These are phyloP conservation scores for Eustalomyia histrio DNA, from an alignment of 2,888 invertebrate genomes.

Conservation along the genomic window DNA sequence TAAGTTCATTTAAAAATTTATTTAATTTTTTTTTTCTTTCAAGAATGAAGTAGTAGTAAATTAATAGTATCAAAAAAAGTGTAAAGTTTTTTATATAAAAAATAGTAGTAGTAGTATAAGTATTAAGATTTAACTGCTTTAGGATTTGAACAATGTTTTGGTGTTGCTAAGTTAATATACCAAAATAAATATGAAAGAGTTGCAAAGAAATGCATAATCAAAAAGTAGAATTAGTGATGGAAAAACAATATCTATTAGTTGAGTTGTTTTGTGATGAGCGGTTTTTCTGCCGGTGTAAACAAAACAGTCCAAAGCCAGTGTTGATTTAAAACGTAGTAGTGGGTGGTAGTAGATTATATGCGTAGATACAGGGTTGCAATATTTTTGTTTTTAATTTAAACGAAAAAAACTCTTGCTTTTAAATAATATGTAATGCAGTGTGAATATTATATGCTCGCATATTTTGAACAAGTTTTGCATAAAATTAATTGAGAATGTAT, in stretches of 20 bases:
- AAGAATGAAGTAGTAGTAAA: conserved; percentile 63
- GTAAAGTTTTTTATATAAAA: conserved; percentile 53
- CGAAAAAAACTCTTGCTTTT: conserved; percentile 62
- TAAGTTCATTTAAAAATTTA: conserved; percentile 51
- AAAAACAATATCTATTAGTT: conserved; percentile 2
- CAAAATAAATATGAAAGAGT: neutral
- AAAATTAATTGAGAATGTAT: too few relatives aligned
- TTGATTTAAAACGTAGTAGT: conserved; percentile 4
- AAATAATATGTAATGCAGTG: neutral
- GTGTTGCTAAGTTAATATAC: conserved; percentile 3
- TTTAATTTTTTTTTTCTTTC: conserved; percentile 42
- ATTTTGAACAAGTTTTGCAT: too few relatives aligned
- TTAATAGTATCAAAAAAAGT: conserved; percentile 51
- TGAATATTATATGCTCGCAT: neutral
- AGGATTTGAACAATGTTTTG: conserved; percentile 42
- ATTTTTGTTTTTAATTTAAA: conserved; percentile 1
- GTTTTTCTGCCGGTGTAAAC: conserved; percentile 6
- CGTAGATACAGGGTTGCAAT: conserved; percentile 28
- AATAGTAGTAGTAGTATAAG: conserved; percentile 47
- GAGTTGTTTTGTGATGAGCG: conserved; percentile 3
- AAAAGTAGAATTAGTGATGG: neutral
- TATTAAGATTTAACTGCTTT: conserved; percentile 46
- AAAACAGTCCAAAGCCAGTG: conserved; percentile 22
- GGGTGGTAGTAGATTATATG: neutral
- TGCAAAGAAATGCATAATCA: conserved; percentile 1